Conservation (phyloP, 2,797 vertebrate species). For the Ambastaia sidthimunki region DNA sequence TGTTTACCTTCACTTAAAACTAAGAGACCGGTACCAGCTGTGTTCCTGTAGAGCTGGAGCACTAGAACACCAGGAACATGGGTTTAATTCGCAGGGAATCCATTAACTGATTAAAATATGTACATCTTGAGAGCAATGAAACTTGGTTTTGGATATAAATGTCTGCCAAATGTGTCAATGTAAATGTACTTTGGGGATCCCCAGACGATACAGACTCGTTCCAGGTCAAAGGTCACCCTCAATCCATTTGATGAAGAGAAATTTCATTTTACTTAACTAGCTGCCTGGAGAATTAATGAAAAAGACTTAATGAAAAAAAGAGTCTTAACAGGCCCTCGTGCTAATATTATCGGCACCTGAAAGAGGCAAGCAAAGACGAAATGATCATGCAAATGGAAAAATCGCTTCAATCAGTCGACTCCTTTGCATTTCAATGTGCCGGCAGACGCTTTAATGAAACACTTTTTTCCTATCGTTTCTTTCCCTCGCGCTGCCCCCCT, state of each 20-base stretch:
- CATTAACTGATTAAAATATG: not conserved
- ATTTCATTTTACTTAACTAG: not conserved
- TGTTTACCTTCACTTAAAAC: too few relatives aligned
- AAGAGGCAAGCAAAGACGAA: slow-evolving; percentile 36
- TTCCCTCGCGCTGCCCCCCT: slow-evolving; percentile 17
- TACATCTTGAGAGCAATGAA: not conserved
- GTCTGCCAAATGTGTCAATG: not conserved
- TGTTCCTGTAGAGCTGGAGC: too few relatives aligned
- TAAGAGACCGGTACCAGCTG: too few relatives aligned
- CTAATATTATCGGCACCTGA: slow-evolving; percentile 44
- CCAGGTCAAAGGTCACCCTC: slow-evolving; percentile 28
- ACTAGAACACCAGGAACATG: too few relatives aligned
- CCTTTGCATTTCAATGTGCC: slow-evolving; percentile 40
- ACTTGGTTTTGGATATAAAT: not conserved
- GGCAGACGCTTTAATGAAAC: slow-evolving; percentile 33
- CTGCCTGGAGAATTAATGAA: slow-evolving; percentile 26
- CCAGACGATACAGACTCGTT: not conserved
- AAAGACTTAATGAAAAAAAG: too few relatives aligned
- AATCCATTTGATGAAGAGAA: slow-evolving; percentile 19
- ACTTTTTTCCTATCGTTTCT: slow-evolving; percentile 18
- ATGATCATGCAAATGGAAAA: slow-evolving; percentile 52
- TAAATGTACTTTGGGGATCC: not conserved
- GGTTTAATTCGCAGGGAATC: too few relatives aligned
- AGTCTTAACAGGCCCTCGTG: slow-evolving; percentile 44
- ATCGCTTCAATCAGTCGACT: slow-evolving; percentile 42